Evolutionary conservation across 1,140 invertebrate genomes (phyloP).

Genomic region (Zaprionus capensis): DNA sequence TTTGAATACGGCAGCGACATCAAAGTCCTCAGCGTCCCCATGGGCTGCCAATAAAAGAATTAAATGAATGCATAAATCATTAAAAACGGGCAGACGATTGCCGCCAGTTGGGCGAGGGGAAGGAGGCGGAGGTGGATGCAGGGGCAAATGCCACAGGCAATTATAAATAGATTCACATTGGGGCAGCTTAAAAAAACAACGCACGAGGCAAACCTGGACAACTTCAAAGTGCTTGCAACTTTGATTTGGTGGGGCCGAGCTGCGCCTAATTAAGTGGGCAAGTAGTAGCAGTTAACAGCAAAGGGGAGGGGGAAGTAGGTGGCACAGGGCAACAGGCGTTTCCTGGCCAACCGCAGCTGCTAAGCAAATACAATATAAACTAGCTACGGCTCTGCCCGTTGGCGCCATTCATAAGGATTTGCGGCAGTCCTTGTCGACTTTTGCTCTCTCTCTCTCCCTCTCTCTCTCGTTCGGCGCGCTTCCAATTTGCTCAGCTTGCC

Average conservation of each 20-base stretch:
- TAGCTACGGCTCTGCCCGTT: neutral
- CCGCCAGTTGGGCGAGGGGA: neutral
- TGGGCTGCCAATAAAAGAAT: slow-evolving; percentile 77
- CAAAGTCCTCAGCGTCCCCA: slow-evolving; percentile 57
- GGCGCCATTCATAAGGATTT: slow-evolving; percentile 73
- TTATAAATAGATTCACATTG: slow-evolving; percentile 64
- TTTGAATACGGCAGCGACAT: slow-evolving; percentile 48
- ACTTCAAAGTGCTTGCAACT: slow-evolving; percentile 36
- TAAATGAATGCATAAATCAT: slow-evolving; percentile 76
- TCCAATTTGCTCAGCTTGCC: slow-evolving; percentile 65
- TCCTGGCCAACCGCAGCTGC: slow-evolving; percentile 12
- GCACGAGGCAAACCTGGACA: slow-evolving; percentile 35
- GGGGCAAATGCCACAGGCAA: slow-evolving; percentile 58
- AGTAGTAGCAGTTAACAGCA: neutral
- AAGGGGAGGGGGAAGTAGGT: neutral
- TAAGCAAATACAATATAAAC: slow-evolving; percentile 42
- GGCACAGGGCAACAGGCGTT: slow-evolving; percentile 19
- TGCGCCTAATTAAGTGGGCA: slow-evolving; percentile 13
- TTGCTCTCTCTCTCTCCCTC: neutral
- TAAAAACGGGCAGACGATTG: slow-evolving; percentile 58
- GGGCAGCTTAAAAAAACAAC: neutral
- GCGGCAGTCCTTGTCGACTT: slow-evolving; percentile 53
- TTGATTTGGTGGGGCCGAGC: neutral
- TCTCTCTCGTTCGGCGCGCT: slow-evolving; percentile 6
- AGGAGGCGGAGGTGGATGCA: neutral